Base-by-base conservation (phyloP, 2,888 invertebrate species). In the Lagria hirta region DNA sequence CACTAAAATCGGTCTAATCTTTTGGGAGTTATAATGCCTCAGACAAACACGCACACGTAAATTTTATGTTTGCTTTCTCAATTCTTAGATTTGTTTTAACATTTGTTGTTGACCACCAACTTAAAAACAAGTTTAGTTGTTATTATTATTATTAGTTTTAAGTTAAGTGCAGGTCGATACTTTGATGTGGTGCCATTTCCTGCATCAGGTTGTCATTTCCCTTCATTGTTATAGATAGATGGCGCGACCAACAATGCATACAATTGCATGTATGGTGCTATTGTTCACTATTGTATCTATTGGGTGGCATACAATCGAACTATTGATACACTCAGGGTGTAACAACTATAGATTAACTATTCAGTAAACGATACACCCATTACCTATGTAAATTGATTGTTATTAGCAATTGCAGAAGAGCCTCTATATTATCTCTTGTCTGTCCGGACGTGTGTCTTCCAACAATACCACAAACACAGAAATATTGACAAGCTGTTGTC, bases 321-420 rank as follows among this genome's bases (percentile, higher is more conserved):
- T 66, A 68, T 68, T 69, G 68, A 68, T 68, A 66, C 62, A 61
- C 57, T 57, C 61, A 58, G 65, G 65, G 65, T 66, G 67, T 64
- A 69, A 68, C 68, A 62, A 64, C 65, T 64, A 67, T 66, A 65
- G 66, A 69, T 69, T 68, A 69, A 67, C 69, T 67, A 69, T 68
- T 67, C 67, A 62, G 66, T 61, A 63, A 68, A 63, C 61, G 68
- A 69, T 69, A 69, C 65, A 68, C 65, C 66, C 60, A 69, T 68
- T 69, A 67, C 62, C 64, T 60, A 65, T 64, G 66, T 66, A 65
- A 66, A 69, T 68, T 66, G 65, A 65, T 68, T 68, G 62, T 65
- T 64, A 65, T 66, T 66, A 52, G 60, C 54, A 50, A 60, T 61
- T 58, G 57, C 54, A 43, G 51, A 30, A 50, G 38, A 46, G 37